Evolutionary conservation across 1,140 invertebrate species (phyloP).

Genomic region (Rhopalosiphum maidis): DNA sequence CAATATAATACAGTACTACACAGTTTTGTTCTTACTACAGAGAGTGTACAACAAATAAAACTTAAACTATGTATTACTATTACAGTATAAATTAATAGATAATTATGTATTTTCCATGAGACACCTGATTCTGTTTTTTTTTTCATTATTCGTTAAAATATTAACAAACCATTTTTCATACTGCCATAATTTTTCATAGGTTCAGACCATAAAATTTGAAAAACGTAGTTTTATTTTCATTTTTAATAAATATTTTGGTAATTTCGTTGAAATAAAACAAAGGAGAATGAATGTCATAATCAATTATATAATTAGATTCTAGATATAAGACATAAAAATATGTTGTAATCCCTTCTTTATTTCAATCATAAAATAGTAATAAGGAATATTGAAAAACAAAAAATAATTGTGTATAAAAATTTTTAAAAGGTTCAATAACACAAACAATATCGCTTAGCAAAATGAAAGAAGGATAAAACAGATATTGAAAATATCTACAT

Average conservation of each 20-base stretch:
- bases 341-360: background rate
- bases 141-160: background rate
- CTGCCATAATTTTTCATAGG: background rate
- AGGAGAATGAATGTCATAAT: background rate
- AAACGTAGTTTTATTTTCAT: background rate
- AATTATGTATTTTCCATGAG: background rate
- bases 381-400: background rate
- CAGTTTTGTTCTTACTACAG: background rate
- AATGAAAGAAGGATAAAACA: background rate
- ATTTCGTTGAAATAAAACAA: background rate
- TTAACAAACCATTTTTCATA: background rate
- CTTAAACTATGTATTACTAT: background rate
- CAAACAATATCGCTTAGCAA: background rate
- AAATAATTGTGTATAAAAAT: background rate
- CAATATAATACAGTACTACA: background rate
- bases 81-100: background rate
- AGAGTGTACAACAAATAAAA: background rate
- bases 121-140: background rate
- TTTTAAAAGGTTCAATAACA: background rate
- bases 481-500: background rate
- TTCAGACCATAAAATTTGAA: background rate
- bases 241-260: background rate
- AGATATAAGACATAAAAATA: background rate
- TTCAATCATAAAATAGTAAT: background rate
- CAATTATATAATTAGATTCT: background rate